A percentile compares a stretch with the other conserved stretches of the same genome.
phyloP scores from a whole-genome alignment of 1,140 invertebrate species.

The Cylas formicarius region DNA sequence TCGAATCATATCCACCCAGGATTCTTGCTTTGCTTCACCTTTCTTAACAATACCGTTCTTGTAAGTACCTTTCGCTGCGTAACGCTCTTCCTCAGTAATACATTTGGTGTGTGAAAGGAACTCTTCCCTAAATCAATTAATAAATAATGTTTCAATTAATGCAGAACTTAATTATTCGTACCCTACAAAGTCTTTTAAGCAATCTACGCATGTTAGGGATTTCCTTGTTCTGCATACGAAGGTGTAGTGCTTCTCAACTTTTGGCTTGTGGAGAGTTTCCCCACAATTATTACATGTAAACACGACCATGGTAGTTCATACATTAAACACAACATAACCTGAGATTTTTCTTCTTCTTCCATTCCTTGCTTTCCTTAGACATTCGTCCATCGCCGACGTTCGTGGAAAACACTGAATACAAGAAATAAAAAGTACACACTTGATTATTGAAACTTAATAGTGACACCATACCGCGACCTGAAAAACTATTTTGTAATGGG shows the following conservation, averaged over 20 bases:
- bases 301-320: conserved; percentile 80
- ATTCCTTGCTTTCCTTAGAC: no score
- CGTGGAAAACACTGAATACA: no score
- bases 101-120: conserved; percentile 85
- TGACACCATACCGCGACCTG: no score
- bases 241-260: conserved; percentile 85
- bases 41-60: conserved; percentile 68
- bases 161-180: conserved; percentile 46
- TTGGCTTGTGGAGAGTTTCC: conserved; percentile 81
- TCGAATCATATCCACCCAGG: conserved; percentile 79
- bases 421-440: no score
- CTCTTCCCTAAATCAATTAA: conserved; percentile 57
- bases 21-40: conserved; percentile 82
- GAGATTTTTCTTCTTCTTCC: no score
- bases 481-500: no score
- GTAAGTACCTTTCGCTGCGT: conserved; percentile 75
- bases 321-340: no score
- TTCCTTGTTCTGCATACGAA: conserved; percentile 44
- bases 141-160: conserved; percentile 4
- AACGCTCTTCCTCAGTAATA: conserved; percentile 83
- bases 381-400: no score
- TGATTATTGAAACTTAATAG: no score
- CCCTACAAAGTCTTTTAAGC: conserved; percentile 81
- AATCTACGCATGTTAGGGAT: conserved; percentile 81
- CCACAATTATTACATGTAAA: conserved; percentile 89